Base-by-base conservation (phyloP, 1,140 invertebrate genomes). In the Macrocentrus cingulum region DNA sequence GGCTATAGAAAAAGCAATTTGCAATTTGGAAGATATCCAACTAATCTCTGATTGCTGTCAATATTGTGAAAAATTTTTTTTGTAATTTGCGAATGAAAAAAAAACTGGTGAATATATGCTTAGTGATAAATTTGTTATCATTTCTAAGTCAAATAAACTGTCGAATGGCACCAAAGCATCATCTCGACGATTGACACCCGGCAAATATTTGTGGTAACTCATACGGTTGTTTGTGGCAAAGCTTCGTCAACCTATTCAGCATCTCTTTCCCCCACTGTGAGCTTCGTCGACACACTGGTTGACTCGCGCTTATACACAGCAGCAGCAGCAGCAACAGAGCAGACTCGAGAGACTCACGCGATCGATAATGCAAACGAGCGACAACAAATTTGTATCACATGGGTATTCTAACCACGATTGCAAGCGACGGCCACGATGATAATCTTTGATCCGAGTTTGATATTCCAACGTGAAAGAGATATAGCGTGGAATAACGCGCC, bases 181-280 rank as follows among this genome's bases (percentile, higher is more conserved):
- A 61, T 63, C 59, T 58, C 50, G 32, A 59, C 56, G 53, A 66
- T 62, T 62, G 63, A 60, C 58, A 41, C 58, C 58, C 49, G 60
- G 58, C 60, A 66, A 66, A 66, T 66, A 66, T 66, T 66, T 66
- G 63, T 61, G 52, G 60, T 59, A 62, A 66, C 62, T 60, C 56
- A 62, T 65, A 65, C 53, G 53, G 54, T 63, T 63, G 61, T 60
- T 56, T 54, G 58, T 39, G 34, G 23, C 22, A 37, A 41, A 46
- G 32, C 25, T 57, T 51, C 56, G 48, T 51, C 46, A 56, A 50
- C 45, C 52, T 51, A 55, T 52, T 48, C 25, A 50, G 46, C 32
- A 39, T 56, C 54, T 56, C 44, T 46, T 13, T 39, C 15, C n/a
- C 34, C 22, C 18, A 42, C 19, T 48, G 7, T 48, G 23, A 22